phyloP scores from a whole-genome alignment of 2,797 vertebrate genomes.

The Falco novaeseelandiae region DNA sequence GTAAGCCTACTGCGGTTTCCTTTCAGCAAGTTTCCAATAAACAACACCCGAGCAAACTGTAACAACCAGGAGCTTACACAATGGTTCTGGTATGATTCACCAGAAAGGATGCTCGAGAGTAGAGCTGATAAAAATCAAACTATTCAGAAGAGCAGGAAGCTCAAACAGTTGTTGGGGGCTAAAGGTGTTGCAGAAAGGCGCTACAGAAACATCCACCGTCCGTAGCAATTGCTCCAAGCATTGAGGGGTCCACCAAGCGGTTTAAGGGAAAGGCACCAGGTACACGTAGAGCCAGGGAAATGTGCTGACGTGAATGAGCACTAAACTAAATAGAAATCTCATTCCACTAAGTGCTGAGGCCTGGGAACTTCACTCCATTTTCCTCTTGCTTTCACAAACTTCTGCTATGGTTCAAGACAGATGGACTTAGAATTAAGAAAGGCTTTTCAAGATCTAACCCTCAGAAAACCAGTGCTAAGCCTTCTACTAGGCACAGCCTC shows the following conservation, averaged over 20 bases:
- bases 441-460: background rate
- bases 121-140: background rate
- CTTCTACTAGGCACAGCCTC: background rate
- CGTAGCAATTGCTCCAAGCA: background rate
- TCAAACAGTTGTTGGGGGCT: background rate
- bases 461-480: background rate
- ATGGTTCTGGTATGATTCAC: background rate
- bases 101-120: background rate
- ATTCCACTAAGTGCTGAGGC: background rate
- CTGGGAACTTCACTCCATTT: background rate
- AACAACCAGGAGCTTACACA: background rate
- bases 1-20: background rate
- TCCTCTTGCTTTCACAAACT: background rate
- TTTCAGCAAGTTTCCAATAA: background rate
- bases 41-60: background rate
- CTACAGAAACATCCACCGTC: accelerated
- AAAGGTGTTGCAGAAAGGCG: background rate
- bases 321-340: background rate
- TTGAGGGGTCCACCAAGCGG: background rate
- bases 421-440: background rate
- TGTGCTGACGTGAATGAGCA: background rate
- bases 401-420: background rate
- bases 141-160: background rate
- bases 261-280: background rate
- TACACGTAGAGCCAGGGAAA: background rate